Percentiles rank a stretch among this genome's conserved stretches.
Evolutionary conservation across 2,888 invertebrate genomes (phyloP).

Genomic region (Escarpia spicata): DNA sequence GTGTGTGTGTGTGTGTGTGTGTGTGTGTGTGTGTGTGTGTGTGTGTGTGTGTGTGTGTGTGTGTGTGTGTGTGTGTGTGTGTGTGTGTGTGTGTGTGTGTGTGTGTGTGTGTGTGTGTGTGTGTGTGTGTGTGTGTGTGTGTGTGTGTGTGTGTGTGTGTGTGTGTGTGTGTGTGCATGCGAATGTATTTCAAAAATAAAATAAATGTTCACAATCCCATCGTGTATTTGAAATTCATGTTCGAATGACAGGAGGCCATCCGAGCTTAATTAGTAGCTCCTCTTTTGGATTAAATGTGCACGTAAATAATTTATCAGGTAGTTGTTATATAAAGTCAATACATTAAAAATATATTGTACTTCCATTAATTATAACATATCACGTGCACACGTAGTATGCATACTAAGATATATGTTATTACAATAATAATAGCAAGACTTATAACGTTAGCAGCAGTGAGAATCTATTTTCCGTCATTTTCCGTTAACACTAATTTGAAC

Average conservation of each 20-base stretch:
- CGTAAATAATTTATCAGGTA: background rate
- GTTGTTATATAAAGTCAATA: background rate
- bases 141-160: too few relatives aligned
- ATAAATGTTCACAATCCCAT: background rate
- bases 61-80: too few relatives aligned
- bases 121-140: too few relatives aligned
- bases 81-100: too few relatives aligned
- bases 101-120: too few relatives aligned
- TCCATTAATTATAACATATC: background rate
- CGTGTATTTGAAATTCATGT: background rate
- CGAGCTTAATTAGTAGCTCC: too few relatives aligned
- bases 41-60: too few relatives aligned
- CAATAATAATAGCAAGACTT: background rate
- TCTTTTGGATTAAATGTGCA: background rate
- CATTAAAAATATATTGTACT: background rate
- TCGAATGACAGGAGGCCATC: background rate
- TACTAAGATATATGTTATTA: background rate
- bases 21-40: too few relatives aligned
- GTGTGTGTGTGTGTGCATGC: too few relatives aligned
- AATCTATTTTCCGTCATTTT: background rate
- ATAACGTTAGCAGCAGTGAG: background rate
- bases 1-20: too few relatives aligned
- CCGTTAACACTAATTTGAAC: background rate
- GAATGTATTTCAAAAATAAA: too few relatives aligned
- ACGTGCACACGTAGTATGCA: background rate